Conservation (phyloP, 2,113 vertebrate species). For the Rhipidura dahli region DNA sequence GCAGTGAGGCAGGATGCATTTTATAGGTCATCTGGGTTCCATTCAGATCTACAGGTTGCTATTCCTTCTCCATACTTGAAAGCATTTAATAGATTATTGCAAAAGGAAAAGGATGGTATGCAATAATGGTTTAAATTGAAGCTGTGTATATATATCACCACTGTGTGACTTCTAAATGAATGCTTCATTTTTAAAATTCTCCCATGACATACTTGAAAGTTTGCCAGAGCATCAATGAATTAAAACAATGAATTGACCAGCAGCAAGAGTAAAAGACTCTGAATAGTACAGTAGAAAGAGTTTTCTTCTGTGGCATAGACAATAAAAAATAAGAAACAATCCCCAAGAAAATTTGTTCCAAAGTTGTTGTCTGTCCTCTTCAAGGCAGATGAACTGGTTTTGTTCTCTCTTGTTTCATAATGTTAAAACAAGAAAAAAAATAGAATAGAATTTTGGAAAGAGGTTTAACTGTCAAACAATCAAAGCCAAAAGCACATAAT, state of each 20-base stretch:
- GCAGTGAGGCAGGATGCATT: slow-evolving; percentile 69
- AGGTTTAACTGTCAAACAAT: background rate
- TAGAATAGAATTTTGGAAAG: background rate
- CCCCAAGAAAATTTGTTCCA: background rate
- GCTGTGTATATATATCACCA: slow-evolving; percentile 61
- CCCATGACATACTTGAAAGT: slow-evolving; percentile 45
- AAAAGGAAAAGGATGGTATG: slow-evolving; percentile 70
- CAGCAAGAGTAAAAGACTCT: background rate
- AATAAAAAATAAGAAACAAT: slow-evolving; percentile 2
- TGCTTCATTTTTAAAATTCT: slow-evolving; percentile 65
- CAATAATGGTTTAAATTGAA: slow-evolving; percentile 76
- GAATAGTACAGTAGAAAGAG: background rate
- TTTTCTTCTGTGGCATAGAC: background rate
- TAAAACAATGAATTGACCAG: slow-evolving; percentile 54
- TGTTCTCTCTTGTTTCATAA: background rate
- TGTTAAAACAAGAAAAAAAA: background rate
- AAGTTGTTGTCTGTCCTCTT: background rate
- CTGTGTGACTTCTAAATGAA: slow-evolving; percentile 68
- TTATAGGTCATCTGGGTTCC: slow-evolving; percentile 81
- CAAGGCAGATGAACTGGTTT: background rate
- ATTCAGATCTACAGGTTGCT: slow-evolving; percentile 80
- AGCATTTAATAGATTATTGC: slow-evolving; percentile 83
- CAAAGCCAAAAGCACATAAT: background rate
- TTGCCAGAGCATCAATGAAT: slow-evolving; percentile 55
- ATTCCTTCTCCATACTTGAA: slow-evolving; percentile 77